phyloP scores from a whole-genome alignment of 2,113 vertebrate genomes.

The Erythrolamprus reginae region DNA sequence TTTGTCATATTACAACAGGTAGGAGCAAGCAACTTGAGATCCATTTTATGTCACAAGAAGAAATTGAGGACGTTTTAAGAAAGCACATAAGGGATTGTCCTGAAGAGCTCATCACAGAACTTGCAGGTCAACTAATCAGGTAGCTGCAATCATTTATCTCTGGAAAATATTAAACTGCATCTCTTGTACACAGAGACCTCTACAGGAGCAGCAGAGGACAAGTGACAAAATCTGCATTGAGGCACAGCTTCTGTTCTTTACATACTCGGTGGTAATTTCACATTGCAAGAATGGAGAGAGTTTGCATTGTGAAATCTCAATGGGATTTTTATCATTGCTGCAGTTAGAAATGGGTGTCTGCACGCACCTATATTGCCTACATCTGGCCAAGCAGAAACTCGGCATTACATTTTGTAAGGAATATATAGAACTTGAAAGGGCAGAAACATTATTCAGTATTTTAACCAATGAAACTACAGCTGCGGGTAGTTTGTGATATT shows the following conservation, averaged over 20 bases:
- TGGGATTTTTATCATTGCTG: background rate
- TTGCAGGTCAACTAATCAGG: conserved; percentile 82
- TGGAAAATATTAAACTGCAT: background rate
- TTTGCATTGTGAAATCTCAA: background rate
- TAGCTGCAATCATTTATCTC: conserved; percentile 47
- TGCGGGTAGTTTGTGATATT: background rate
- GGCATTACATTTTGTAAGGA: background rate
- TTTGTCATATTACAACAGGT: conserved; percentile 61
- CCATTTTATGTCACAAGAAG: conserved; percentile 81
- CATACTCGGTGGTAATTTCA: background rate
- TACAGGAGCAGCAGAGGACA: background rate
- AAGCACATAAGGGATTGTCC: conserved; percentile 80
- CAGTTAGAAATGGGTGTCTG: background rate
- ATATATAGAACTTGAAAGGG: background rate
- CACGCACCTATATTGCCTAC: background rate
- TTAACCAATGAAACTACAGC: background rate
- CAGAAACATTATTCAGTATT: background rate
- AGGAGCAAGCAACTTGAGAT: conserved; percentile 76
- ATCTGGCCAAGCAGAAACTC: background rate
- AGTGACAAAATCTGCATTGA: background rate
- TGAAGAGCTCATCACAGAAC: conserved; percentile 83
- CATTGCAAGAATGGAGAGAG: background rate
- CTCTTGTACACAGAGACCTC: background rate
- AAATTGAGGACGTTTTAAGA: conserved; percentile 80
- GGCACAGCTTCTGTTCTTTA: background rate